These are phyloP conservation scores for Riptortus pedestris DNA, from an alignment of 1,140 invertebrate species.

Conservation along the genomic window DNA sequence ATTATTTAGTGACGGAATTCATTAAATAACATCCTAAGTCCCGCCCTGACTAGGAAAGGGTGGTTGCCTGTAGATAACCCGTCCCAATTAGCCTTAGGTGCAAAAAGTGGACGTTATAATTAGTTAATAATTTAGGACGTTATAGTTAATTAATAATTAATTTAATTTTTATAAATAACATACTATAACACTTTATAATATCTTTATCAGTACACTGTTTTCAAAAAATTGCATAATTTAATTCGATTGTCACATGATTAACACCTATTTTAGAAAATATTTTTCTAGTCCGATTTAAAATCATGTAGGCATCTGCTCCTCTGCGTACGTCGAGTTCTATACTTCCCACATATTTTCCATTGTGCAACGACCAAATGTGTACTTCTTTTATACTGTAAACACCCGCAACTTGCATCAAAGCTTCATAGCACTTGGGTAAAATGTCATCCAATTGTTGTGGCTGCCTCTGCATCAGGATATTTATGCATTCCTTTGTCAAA, in stretches of 20 bases:
- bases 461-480: slow-evolving; percentile 87
- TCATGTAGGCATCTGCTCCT: slow-evolving; percentile 81
- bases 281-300: slow-evolving; percentile 81
- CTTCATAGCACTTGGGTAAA: slow-evolving; percentile 80
- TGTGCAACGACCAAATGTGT: slow-evolving; percentile 94
- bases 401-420: slow-evolving; percentile 73
- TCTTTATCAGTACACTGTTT: too few species aligned
- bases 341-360: slow-evolving; percentile 81
- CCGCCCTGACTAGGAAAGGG: too few species aligned
- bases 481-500: slow-evolving; percentile 71
- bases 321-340: slow-evolving; percentile 85
- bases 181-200: too few species aligned
- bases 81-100: too few species aligned
- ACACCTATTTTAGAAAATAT: slow-evolving; percentile 86
- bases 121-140: too few species aligned
- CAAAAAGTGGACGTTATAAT: too few species aligned
- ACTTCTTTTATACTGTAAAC: slow-evolving; percentile 88
- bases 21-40: too few species aligned
- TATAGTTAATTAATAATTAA: too few species aligned
- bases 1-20: too few species aligned
- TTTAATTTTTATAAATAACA: too few species aligned
- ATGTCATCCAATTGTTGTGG: slow-evolving; percentile 67
- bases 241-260: slow-evolving; percentile 78
- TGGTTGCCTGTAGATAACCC: too few species aligned
- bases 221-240: slow-evolving; percentile 76